Evolutionary conservation across 2,113 vertebrate species (phyloP).

Genomic region (Nematolebias whitei): DNA sequence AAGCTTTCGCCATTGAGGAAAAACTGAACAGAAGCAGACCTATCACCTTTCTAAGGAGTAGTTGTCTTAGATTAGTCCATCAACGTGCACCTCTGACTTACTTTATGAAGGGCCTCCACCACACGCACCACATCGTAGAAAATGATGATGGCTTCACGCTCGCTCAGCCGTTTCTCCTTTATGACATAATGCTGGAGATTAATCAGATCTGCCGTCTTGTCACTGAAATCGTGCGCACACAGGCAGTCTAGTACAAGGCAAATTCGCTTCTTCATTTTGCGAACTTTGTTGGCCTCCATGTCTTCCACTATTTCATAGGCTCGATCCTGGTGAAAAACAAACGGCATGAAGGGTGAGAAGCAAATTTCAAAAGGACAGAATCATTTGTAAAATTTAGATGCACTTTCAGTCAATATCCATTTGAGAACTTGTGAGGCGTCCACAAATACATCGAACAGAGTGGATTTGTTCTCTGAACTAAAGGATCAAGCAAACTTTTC

Average conservation of each 20-base stretch:
- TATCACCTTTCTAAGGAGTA: background rate
- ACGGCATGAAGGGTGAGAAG: background rate
- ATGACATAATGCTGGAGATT: conserved; percentile 99
- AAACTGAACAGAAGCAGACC: background rate
- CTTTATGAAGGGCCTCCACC: conserved; percentile 98
- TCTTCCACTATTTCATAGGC: conserved; percentile 94
- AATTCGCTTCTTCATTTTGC: conserved; percentile 96
- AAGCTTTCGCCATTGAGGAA: background rate
- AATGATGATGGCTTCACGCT: conserved; percentile 95
- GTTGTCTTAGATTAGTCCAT: background rate
- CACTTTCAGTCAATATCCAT: conserved; percentile 5
- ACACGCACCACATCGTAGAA: conserved; percentile 98
- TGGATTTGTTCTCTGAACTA: background rate
- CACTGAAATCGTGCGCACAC: conserved; percentile 96
- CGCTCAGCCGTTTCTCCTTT: conserved; percentile 95
- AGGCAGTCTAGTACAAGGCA: conserved; percentile 97
- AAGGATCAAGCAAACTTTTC: too few species aligned
- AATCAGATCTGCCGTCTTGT: conserved; percentile 97
- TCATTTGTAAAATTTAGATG: conserved; percentile 8
- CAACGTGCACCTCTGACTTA: conserved; percentile 48
- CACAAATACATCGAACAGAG: conserved; percentile 31
- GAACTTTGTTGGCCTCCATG: conserved; percentile 87
- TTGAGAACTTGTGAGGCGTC: conserved; percentile 11
- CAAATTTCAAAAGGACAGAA: background rate
- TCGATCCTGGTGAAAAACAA: conserved; percentile 82